A percentile compares a stretch with the other conserved stretches of the same genome.
Conservation (phyloP, 2,797 vertebrate species). For the Pygocentrus nattereri region DNA sequence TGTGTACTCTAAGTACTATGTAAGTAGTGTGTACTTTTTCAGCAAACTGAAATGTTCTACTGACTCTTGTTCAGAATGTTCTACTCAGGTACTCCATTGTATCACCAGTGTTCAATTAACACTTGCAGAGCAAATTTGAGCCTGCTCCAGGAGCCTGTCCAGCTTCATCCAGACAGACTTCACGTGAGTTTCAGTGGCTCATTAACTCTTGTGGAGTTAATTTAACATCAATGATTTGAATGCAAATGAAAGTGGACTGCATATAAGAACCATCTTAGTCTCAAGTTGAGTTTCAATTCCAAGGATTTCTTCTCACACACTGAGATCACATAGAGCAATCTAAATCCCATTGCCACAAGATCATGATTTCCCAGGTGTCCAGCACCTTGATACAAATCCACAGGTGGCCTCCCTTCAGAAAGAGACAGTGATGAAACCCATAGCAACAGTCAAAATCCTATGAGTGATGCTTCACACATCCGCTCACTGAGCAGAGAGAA, state of each 20-base stretch:
- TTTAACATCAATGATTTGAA: not conserved
- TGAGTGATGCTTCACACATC: constrained; percentile 48
- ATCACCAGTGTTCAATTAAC: no score
- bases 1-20: no score
- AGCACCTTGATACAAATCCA: constrained; percentile 61
- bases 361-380: constrained; percentile 47
- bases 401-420: constrained; percentile 59
- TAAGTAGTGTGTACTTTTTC: no score
- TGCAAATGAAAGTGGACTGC: not conserved
- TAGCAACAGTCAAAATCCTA: constrained; percentile 58
- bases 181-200: not conserved
- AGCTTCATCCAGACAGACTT: no score
- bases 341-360: constrained; percentile 29
- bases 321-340: constrained; percentile 23
- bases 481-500: constrained; percentile 50
- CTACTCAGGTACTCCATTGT: no score
- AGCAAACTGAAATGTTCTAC: no score
- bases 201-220: not conserved
- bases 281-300: not conserved
- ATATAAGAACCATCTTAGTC: not conserved
- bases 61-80: no score
- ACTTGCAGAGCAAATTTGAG: no score
- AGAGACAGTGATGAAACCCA: constrained; percentile 67
- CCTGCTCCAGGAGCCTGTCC: no score
- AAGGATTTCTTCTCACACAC: not conserved